Conservation (phyloP, 64 coral and sea anemone species). For the Platygyra sinensis region DNA sequence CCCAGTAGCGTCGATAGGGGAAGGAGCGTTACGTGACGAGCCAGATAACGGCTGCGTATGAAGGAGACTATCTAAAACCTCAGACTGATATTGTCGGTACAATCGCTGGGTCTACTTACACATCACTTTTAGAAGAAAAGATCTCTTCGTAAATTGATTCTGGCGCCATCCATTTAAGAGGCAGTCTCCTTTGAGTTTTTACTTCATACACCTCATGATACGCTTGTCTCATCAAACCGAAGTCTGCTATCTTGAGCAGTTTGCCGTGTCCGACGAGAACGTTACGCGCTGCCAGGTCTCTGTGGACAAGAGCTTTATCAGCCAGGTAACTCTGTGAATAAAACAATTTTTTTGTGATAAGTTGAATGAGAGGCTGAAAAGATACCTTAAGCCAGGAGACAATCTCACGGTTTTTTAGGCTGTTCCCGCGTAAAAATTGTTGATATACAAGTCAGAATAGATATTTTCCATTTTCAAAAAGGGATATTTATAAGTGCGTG, state of each 20-base stretch:
- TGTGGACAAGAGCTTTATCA: constrained; percentile 45
- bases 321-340: constrained; percentile 23
- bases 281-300: constrained; percentile 56
- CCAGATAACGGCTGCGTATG: neutral
- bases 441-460: no score
- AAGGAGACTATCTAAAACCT: no score
- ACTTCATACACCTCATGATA: constrained; percentile 52
- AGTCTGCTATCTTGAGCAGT: constrained; percentile 52
- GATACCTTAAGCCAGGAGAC: no score
- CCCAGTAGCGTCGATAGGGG: no score
- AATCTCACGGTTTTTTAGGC: no score
- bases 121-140: constrained; percentile 50
- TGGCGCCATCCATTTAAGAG: constrained; percentile 66
- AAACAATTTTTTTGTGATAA: neutral
- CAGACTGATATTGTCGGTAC: neutral
- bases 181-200: constrained; percentile 34
- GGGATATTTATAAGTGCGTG: no score
- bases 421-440: no score
- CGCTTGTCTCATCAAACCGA: constrained; percentile 57
- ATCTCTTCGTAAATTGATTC: constrained; percentile 58
- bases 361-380: no score
- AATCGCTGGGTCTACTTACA: constrained; percentile 1
- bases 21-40: neutral
- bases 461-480: no score
- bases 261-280: constrained; percentile 55